Percentiles rank a stretch among this genome's conserved stretches.
Conservation (phyloP, 2,888 invertebrate species). For the Erpobdella octoculata region DNA sequence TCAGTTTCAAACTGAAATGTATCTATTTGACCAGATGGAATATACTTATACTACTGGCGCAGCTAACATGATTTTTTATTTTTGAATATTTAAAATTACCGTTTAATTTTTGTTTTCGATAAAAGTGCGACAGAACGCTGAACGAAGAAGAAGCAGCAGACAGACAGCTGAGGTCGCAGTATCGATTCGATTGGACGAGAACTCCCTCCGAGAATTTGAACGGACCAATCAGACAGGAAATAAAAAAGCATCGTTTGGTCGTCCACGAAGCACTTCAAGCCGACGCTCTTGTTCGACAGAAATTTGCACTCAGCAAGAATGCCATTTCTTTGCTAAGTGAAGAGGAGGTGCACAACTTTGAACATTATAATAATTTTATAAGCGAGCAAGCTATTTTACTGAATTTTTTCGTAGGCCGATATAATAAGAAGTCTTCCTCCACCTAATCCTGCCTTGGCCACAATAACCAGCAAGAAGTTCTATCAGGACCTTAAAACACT, state of each 20-base stretch:
- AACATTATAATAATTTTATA: neutral
- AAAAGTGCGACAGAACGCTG: conserved; percentile 58
- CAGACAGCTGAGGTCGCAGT: conserved; percentile 74
- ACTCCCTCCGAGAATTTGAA: conserved; percentile 80
- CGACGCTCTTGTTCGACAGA: conserved; percentile 76
- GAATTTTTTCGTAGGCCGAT: conserved; percentile 41
- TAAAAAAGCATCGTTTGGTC: conserved; percentile 8
- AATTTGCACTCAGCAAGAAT: conserved; percentile 67
- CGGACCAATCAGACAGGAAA: conserved; percentile 60
- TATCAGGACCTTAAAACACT: conserved; percentile 64
- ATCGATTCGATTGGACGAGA: conserved; percentile 84
- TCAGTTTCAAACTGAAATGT: too few relatives aligned
- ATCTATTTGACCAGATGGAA: too few relatives aligned
- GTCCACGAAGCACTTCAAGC: conserved; percentile 47
- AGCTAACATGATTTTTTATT: neutral
- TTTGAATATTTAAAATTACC: neutral
- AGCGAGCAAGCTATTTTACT: neutral
- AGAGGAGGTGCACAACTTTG: conserved; percentile 58
- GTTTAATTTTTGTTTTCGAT: neutral
- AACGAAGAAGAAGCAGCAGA: conserved; percentile 87
- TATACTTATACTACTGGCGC: too few relatives aligned
- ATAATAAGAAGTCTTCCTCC: conserved; percentile 47
- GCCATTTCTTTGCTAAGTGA: conserved; percentile 74
- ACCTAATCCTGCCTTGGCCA: conserved; percentile 53
- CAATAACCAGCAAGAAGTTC: conserved; percentile 56